Evolutionary conservation across 2,888 invertebrate genomes (phyloP), one percentile per base, ranked within the genome.

Genomic region (Eucera pruinosa): DNA sequence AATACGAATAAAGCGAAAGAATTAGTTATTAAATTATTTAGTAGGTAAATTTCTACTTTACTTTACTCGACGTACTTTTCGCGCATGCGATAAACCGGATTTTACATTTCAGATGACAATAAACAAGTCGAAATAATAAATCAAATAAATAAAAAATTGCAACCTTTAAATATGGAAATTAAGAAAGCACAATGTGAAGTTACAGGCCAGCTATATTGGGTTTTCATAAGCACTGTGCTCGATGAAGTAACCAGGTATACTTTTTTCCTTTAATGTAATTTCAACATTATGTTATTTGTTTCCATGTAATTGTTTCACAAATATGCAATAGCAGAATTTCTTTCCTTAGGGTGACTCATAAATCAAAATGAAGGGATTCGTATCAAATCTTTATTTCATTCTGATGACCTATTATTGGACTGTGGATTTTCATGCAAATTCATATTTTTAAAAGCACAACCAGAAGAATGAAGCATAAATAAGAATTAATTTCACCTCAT

Each of bases 121-220:
- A 64, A 83, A 18, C 33, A 73, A 0, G 1, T 57, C n/a, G n/a
- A n/a, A 23, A 11, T 82, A 52, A 55, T 89, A 62, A 74, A 80
- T 50, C 73, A 60, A 3, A 90, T 91, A 43, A 92, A 92, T 66
- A 47, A 72, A 11, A 64, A 88, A 36, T 73, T 92, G 55, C 79
- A 83, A 18, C 77, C 83, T 11, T 61, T 91, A 18, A 84, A 82
- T 18, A 89, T 91, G 89, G 74, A 80, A 50, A 82, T 92, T 3
- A 88, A 88, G 75, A 74, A 78, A 30, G 79, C 75, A 6, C 80
- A 60, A 30, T 91, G 90, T 73, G 92, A 92, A 84, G 55, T 90
- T 20, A 88, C 89, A 18, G 90, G 91, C 3, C 65, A 88, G 9
- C 81, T 81, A 45, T 91, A 89, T 81, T 92, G 91, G 90, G 65